Evolutionary conservation across 2,113 vertebrate genomes (phyloP).

Genomic region (Tor tambroides): DNA sequence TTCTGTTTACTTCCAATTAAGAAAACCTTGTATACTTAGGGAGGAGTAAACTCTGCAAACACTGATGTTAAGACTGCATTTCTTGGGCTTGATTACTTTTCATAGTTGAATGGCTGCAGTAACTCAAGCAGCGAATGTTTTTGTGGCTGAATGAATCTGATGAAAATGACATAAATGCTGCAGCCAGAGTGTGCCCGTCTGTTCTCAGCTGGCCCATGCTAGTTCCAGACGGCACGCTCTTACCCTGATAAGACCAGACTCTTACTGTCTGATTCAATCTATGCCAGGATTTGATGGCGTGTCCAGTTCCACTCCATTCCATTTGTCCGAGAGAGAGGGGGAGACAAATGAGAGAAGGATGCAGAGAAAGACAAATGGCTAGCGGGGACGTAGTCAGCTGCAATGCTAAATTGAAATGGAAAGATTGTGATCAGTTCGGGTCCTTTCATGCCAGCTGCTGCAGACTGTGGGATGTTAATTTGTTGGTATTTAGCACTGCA

Average conservation of each 20-base stretch:
- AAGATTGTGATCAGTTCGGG: constrained; percentile 52
- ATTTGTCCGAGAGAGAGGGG: constrained; percentile 19
- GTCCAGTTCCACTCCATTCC: constrained; percentile 28
- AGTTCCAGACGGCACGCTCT: background rate
- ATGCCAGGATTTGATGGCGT: background rate
- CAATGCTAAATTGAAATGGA: constrained; percentile 58
- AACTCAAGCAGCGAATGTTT: background rate
- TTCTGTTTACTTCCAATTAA: constrained; percentile 1
- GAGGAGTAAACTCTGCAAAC: background rate
- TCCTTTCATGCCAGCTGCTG: constrained; percentile 37
- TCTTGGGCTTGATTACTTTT: constrained; percentile 3
- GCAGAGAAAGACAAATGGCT: constrained; percentile 55
- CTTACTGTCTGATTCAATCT: constrained; percentile 37
- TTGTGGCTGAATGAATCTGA: constrained; percentile 18
- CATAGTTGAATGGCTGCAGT: constrained; percentile 15
- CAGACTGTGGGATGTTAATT: constrained; percentile 53
- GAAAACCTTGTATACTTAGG: background rate
- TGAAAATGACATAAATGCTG: background rate
- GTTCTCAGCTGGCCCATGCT: background rate
- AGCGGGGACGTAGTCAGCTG: constrained; percentile 34
- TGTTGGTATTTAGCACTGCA: background rate
- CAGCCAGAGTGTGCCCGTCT: background rate
- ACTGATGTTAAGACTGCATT: background rate
- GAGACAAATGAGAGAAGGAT: constrained; percentile 18
- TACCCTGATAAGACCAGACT: constrained; percentile 12